Percentiles rank a stretch among this genome's conserved stretches.
phyloP scores from a whole-genome alignment of 2,888 invertebrate species.

The Scrobipalpa costella region DNA sequence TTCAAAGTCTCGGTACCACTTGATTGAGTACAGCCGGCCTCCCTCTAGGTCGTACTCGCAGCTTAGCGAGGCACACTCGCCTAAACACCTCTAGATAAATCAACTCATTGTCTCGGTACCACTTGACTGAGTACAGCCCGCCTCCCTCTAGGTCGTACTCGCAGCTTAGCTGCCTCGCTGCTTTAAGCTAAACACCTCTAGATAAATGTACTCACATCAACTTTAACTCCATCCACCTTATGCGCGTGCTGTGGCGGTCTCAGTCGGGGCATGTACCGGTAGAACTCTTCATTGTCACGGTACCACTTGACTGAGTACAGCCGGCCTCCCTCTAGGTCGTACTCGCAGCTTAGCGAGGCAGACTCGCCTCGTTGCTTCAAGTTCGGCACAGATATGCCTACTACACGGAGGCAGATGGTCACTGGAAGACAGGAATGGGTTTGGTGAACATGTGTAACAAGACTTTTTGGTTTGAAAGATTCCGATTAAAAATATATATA shows the following conservation, averaged over 20 bases:
- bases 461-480: not conserved
- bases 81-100: no score
- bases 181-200: no score
- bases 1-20: slow-evolving; percentile 85
- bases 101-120: no score
- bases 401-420: slow-evolving; percentile 61
- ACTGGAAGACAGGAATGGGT: slow-evolving; percentile 14
- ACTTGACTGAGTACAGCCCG: slow-evolving; percentile 81
- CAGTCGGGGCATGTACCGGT: slow-evolving; percentile 83
- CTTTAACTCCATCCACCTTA: slow-evolving; percentile 81
- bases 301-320: slow-evolving; percentile 86
- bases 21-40: slow-evolving; percentile 82
- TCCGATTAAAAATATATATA: no score
- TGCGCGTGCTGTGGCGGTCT: slow-evolving; percentile 83
- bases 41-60: slow-evolving; percentile 84
- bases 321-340: slow-evolving; percentile 82
- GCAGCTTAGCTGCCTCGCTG: no score
- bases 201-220: slow-evolving; percentile 77
- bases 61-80: slow-evolving; percentile 78
- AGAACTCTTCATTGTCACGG: slow-evolving; percentile 84
- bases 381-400: slow-evolving; percentile 79
- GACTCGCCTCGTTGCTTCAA: slow-evolving; percentile 81
- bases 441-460: no score
- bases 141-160: no score
- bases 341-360: slow-evolving; percentile 80